Percentiles rank a stretch among this genome's conserved stretches.
phyloP scores from a whole-genome alignment of 2,797 vertebrate species.

The Toxotes lorentzi region DNA sequence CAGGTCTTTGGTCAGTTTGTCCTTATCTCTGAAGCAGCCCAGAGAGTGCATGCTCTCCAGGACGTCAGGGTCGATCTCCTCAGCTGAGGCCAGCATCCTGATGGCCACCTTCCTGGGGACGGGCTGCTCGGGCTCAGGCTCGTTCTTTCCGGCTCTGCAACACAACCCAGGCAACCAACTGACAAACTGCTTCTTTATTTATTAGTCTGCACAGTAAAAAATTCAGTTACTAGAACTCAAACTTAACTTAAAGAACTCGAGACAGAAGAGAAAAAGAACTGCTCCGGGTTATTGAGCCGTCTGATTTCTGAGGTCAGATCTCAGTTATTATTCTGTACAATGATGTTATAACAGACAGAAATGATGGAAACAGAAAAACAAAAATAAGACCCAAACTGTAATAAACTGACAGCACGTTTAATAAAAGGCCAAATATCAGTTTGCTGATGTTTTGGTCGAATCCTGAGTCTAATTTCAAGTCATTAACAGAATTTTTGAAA shows the following conservation, averaged over 20 bases:
- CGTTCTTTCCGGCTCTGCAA: constrained; percentile 95
- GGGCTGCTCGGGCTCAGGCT: constrained; percentile 97
- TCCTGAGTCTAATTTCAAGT: not conserved
- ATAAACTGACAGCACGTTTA: not conserved
- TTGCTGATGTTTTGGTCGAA: not conserved
- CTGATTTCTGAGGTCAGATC: too few relatives aligned
- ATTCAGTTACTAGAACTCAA: too few relatives aligned
- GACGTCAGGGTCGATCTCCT: constrained; percentile 98
- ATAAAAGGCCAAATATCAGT: not conserved
- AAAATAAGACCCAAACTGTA: not conserved
- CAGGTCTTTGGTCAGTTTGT: constrained; percentile 97
- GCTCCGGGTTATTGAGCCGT: too few relatives aligned
- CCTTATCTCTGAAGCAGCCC: constrained; percentile 98
- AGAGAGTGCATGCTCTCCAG: constrained; percentile 99
- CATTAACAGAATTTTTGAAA: constrained; percentile 9
- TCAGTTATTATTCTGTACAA: too few relatives aligned
- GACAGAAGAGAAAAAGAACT: too few relatives aligned
- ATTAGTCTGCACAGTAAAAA: too few relatives aligned
- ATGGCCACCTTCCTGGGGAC: constrained; percentile 96
- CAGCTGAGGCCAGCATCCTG: constrained; percentile 91
- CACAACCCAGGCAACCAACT: not conserved
- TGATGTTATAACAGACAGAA: too few relatives aligned
- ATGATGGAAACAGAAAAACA: not conserved
- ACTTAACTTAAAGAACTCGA: too few relatives aligned
- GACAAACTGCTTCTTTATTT: too few relatives aligned